Percentiles rank a stretch among this genome's conserved stretches.
phyloP scores from a whole-genome alignment of 2,888 invertebrate genomes.

The Eristalis pertinax region DNA sequence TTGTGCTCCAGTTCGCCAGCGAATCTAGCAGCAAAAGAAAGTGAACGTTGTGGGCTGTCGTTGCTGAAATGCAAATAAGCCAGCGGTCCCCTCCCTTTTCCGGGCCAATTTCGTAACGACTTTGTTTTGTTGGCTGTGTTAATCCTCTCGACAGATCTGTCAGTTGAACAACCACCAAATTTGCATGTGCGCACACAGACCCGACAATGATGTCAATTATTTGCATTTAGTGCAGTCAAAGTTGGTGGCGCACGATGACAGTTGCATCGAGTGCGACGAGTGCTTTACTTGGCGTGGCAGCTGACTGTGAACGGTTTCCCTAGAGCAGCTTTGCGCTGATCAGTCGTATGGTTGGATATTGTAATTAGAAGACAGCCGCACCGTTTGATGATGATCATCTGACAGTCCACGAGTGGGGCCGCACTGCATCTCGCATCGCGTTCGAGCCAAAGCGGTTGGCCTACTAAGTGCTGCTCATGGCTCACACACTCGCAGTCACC shows the following conservation, averaged over 20 bases:
- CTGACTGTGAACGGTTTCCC: not conserved
- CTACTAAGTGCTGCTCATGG: slow-evolving; percentile 44
- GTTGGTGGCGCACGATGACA: not conserved
- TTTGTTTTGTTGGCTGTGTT: slow-evolving; percentile 6
- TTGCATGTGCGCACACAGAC: slow-evolving; percentile 19
- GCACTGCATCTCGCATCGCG: slow-evolving; percentile 41
- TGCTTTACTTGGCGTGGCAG: slow-evolving; percentile 1
- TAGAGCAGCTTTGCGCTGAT: slow-evolving; percentile 25
- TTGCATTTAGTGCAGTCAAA: slow-evolving; percentile 16
- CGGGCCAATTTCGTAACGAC: slow-evolving; percentile 26
- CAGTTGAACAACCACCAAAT: slow-evolving; percentile 7
- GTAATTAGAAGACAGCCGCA: slow-evolving; percentile 60
- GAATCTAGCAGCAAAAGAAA: slow-evolving; percentile 23
- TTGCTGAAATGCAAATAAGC: slow-evolving; percentile 16
- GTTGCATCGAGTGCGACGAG: slow-evolving; percentile 4
- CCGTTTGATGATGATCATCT: slow-evolving; percentile 41
- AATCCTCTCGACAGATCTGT: slow-evolving; percentile 21
- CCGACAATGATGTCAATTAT: slow-evolving; percentile 29
- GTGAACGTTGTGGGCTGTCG: slow-evolving; percentile 7
- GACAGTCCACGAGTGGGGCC: not conserved
- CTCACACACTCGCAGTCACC: not conserved
- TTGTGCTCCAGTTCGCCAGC: slow-evolving; percentile 9
- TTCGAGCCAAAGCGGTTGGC: slow-evolving; percentile 51
- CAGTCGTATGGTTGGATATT: not conserved
- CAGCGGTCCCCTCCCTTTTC: slow-evolving; percentile 5